Conservation (phyloP, 2,113 vertebrate species). For the Dissostichus mawsoni region DNA sequence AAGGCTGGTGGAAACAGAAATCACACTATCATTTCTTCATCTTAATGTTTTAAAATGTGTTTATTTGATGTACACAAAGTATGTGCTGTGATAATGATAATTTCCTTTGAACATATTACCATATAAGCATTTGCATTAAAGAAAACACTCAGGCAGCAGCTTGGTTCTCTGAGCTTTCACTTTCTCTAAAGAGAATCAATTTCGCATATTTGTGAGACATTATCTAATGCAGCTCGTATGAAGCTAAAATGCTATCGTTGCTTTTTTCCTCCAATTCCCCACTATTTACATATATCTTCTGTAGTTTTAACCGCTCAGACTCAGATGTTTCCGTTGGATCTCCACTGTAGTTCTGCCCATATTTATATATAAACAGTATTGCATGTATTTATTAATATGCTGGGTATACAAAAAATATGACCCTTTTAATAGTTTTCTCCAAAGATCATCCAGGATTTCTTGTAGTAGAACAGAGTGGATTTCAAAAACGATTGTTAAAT, state of each 20-base stretch:
- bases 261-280: neutral
- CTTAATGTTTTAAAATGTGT: conserved; percentile 7
- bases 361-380: neutral
- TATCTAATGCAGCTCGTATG: conserved; percentile 5
- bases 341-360: neutral
- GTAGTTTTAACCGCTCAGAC: neutral
- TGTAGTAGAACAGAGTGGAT: neutral
- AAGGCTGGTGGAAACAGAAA: conserved; percentile 3
- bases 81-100: neutral
- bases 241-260: neutral
- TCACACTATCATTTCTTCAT: neutral
- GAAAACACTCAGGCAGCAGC: neutral
- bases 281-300: neutral
- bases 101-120: neutral
- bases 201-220: neutral
- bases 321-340: neutral
- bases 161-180: conserved; percentile 1
- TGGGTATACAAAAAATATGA: neutral
- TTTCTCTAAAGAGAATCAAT: conserved; percentile 11
- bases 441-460: neutral
- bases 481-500: neutral
- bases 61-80: neutral
- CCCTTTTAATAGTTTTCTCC: neutral
- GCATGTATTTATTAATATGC: neutral
- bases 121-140: neutral